Conservation (phyloP, 2,888 invertebrate genomes). For the Limnephilus lunatus region DNA sequence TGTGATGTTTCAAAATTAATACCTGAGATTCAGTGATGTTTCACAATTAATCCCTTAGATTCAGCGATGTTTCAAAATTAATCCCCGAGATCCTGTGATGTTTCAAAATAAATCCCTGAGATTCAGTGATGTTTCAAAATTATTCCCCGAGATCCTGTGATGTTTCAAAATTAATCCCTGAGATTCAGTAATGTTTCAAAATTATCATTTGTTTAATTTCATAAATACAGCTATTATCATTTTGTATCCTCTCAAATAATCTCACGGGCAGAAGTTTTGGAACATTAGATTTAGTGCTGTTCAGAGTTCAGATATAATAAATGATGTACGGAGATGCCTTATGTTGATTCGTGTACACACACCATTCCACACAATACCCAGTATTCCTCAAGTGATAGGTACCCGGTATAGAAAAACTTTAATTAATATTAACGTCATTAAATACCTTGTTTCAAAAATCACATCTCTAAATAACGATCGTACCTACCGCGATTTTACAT, state of each 20-base stretch:
- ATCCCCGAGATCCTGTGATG: too few relatives aligned
- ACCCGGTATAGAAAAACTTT: background rate
- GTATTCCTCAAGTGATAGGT: background rate
- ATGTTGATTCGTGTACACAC: conserved; percentile 17
- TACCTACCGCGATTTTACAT: background rate
- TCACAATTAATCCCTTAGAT: too few relatives aligned
- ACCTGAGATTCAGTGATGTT: too few relatives aligned
- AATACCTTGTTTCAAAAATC: background rate
- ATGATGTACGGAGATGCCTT: background rate
- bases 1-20: too few relatives aligned
- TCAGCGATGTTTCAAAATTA: too few relatives aligned
- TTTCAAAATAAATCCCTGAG: too few relatives aligned
- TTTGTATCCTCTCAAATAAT: background rate
- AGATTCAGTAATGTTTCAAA: too few relatives aligned
- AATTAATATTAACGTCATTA: conserved; percentile 2
- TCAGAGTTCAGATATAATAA: conserved; percentile 12
- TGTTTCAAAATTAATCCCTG: too few relatives aligned
- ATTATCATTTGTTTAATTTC: too few relatives aligned
- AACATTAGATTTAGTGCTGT: background rate
- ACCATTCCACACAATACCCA: background rate
- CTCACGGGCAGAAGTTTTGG: background rate
- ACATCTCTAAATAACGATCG: background rate
- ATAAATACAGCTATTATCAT: background rate
- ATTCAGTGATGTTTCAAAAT: too few relatives aligned
- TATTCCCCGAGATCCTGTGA: too few relatives aligned